A percentile compares a stretch with the other conserved stretches of the same genome.
These are phyloP conservation scores for Cranoglanis bouderius DNA, from an alignment of 2,113 vertebrate genomes.

Conservation along the genomic window DNA sequence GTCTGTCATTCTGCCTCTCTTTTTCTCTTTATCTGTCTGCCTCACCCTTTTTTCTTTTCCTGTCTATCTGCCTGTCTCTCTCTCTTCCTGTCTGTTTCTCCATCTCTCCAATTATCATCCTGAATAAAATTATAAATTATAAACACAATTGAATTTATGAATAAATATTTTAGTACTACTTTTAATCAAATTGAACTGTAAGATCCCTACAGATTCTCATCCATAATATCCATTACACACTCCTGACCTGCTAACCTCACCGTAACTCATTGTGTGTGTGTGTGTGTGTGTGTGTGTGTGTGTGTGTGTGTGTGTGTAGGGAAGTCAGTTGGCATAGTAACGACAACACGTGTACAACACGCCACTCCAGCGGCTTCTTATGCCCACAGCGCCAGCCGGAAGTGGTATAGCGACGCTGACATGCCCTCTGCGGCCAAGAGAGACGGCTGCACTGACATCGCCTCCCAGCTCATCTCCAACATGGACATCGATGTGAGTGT, in stretches of 20 bases:
- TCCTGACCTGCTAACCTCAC: not conserved
- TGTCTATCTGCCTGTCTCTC: not conserved
- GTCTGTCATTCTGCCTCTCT: not conserved
- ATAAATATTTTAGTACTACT: not conserved
- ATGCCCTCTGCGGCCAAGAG: constrained; percentile 66
- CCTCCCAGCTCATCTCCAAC: constrained; percentile 75
- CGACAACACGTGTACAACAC: constrained; percentile 77
- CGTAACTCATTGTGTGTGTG: not conserved
- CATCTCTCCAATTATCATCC: not conserved
- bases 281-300: constrained; percentile 10
- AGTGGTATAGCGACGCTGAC: constrained; percentile 78
- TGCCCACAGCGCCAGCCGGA: constrained; percentile 76
- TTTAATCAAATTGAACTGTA: not conserved
- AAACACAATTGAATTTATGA: not conserved
- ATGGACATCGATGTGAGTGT: constrained; percentile 72
- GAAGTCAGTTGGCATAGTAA: constrained; percentile 80
- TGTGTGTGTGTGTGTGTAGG: constrained; percentile 58
- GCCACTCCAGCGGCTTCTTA: constrained; percentile 76
- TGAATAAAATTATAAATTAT: not conserved
- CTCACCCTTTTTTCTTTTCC: not conserved
- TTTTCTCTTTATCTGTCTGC: not conserved
- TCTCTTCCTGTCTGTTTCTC: not conserved
- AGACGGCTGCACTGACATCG: constrained; percentile 74
- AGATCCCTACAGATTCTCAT: not conserved
- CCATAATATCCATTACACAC: not conserved